phyloP scores from a whole-genome alignment of 2,797 vertebrate species.

The Amblyopsis hoosieri region DNA sequence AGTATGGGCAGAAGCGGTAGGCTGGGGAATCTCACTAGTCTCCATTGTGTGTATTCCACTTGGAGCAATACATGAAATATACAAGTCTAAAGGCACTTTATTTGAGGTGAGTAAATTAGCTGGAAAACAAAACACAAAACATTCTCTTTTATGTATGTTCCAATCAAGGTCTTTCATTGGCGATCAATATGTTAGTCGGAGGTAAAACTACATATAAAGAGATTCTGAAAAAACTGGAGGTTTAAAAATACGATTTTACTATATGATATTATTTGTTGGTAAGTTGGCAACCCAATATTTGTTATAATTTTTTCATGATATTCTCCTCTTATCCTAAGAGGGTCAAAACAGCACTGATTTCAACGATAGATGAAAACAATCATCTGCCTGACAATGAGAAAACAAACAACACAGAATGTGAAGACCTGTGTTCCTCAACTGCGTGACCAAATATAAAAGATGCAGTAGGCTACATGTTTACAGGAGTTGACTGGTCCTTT shows the following conservation, averaged over 20 bases:
- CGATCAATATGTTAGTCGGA: no score
- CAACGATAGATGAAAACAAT: constrained; percentile 47
- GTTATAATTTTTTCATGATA: background rate
- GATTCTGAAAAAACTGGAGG: no score
- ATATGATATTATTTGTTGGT: background rate
- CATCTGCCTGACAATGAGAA: constrained; percentile 35
- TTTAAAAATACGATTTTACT: no score
- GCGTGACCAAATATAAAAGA: constrained; percentile 14
- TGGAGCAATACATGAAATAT: constrained; percentile 76
- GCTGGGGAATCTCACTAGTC: constrained; percentile 73
- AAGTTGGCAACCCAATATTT: no score
- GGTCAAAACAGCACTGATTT: constrained; percentile 50
- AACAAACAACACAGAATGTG: constrained; percentile 11
- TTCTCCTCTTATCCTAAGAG: constrained; percentile 50
- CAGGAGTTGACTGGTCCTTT: no score
- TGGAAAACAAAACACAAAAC: background rate
- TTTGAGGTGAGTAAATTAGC: constrained; percentile 58
- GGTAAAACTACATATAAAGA: no score
- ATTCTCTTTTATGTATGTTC: no score
- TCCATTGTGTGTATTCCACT: constrained; percentile 80
- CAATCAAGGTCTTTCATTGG: no score
- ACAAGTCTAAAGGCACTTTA: constrained; percentile 66
- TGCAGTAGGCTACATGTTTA: background rate
- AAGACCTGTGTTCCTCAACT: constrained; percentile 25
- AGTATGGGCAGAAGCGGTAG: constrained; percentile 72